Conservation (phyloP, 2,113 vertebrate genomes). For the Hippocampus barbouri region DNA sequence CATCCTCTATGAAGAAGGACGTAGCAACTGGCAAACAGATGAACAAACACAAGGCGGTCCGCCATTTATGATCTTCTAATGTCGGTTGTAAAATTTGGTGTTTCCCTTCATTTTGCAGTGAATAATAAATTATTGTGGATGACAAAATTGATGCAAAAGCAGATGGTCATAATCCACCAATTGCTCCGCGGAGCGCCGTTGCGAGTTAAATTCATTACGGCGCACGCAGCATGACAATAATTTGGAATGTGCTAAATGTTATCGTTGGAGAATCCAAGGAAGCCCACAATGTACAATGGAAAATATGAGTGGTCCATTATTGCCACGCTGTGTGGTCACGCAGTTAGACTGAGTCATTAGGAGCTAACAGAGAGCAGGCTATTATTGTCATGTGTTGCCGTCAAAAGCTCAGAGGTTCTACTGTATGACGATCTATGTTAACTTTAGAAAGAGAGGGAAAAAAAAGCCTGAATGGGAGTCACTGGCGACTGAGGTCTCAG, state of each 20-base stretch:
- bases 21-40: not conserved
- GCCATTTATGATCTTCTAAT: not conserved
- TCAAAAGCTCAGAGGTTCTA: not conserved
- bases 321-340: conserved; percentile 13
- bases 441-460: conserved; percentile 21
- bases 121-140: not conserved
- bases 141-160: not conserved
- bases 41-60: not conserved
- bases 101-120: not conserved
- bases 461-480: conserved; percentile 35
- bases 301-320: conserved; percentile 14
- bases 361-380: conserved; percentile 7
- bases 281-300: not conserved
- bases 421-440: conserved; percentile 10
- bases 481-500: conserved; percentile 14
- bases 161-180: not conserved
- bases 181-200: not conserved
- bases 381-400: conserved; percentile 22
- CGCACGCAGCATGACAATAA: not conserved
- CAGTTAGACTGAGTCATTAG: conserved; percentile 22
- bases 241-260: not conserved
- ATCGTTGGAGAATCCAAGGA: conserved; percentile 1
- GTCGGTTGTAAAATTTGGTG: not conserved
- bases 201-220: not conserved
- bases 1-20: not conserved